Evolutionary conservation across 35 echinoderm and acorn worm species (phyloP).

Genomic region (Heliocidaris erythrogramma): DNA sequence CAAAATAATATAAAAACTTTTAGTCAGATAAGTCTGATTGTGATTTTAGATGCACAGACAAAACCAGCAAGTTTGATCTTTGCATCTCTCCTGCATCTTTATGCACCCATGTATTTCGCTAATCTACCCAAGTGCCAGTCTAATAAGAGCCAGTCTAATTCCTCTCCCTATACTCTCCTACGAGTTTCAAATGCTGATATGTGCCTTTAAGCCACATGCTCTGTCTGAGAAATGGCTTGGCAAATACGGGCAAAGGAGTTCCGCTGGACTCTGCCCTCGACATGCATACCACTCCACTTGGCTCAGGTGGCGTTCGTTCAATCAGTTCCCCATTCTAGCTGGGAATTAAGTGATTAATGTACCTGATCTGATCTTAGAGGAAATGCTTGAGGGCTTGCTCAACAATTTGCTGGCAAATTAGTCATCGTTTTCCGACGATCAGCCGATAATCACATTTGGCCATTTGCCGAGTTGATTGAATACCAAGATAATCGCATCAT

Average conservation of each 20-base stretch:
- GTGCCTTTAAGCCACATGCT: neutral
- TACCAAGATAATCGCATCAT: neutral
- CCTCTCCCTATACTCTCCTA: neutral
- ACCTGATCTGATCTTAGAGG: neutral
- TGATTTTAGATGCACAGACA: too few species aligned
- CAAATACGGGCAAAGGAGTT: neutral
- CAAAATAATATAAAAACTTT: too few species aligned
- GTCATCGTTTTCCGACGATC: neutral
- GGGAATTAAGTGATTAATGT: neutral
- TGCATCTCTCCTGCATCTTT: too few species aligned
- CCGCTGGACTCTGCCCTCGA: neutral
- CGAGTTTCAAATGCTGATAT: neutral
- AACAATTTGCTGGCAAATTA: conserved; percentile 11
- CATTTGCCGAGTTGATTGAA: conserved; percentile 8
- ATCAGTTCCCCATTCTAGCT: neutral
- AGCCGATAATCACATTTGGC: neutral
- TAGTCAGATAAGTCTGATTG: too few species aligned
- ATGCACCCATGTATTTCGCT: too few species aligned
- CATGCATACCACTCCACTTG: neutral
- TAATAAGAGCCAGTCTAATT: neutral
- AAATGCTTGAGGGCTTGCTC: neutral
- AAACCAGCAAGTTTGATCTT: too few species aligned
- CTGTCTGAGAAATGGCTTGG: neutral
- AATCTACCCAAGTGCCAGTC: neutral
- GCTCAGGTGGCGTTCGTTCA: neutral